phyloP scores from a whole-genome alignment of 1,140 invertebrate genomes.

The Tachypleus tridentatus region DNA sequence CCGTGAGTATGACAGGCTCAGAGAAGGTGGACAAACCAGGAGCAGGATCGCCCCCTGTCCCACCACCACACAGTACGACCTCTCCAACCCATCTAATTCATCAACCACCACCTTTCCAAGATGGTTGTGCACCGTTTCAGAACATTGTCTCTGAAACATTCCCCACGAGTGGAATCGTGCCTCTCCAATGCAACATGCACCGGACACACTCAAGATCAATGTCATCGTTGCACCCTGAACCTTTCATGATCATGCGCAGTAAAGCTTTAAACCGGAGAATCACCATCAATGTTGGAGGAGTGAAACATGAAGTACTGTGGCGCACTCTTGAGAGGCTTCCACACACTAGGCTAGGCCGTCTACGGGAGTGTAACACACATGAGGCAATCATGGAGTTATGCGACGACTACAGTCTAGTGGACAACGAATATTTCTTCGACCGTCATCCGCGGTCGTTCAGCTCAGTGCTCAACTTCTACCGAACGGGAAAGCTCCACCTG shows the following conservation, averaged over 20 bases:
- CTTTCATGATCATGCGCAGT: slow-evolving; percentile 86
- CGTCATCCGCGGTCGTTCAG: slow-evolving; percentile 94
- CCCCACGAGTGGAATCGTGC: no score
- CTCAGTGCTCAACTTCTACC: slow-evolving; percentile 95
- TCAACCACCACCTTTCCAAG: no score
- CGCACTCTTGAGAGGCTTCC: slow-evolving; percentile 86
- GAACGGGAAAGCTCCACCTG: slow-evolving; percentile 92
- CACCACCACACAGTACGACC: no score
- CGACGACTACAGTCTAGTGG: slow-evolving; percentile 78
- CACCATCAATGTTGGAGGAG: slow-evolving; percentile 90
- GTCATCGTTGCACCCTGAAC: slow-evolving; percentile 80
- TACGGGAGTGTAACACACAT: slow-evolving; percentile 89
- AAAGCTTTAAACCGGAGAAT: slow-evolving; percentile 80
- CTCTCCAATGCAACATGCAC: slow-evolving; percentile 27
- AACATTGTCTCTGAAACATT: no score
- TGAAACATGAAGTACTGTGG: slow-evolving; percentile 86
- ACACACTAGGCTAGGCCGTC: slow-evolving; percentile 80
- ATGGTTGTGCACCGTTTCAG: no score
- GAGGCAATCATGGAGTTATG: slow-evolving; percentile 90
- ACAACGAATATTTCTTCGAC: slow-evolving; percentile 99
- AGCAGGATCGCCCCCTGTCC: no score
- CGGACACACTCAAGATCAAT: slow-evolving; percentile 65
- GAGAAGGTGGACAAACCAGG: no score
- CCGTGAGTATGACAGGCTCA: no score
- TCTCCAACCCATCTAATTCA: no score